Evolutionary conservation across 2,888 invertebrate species (phyloP).

Genomic region (Papilio protenor): DNA sequence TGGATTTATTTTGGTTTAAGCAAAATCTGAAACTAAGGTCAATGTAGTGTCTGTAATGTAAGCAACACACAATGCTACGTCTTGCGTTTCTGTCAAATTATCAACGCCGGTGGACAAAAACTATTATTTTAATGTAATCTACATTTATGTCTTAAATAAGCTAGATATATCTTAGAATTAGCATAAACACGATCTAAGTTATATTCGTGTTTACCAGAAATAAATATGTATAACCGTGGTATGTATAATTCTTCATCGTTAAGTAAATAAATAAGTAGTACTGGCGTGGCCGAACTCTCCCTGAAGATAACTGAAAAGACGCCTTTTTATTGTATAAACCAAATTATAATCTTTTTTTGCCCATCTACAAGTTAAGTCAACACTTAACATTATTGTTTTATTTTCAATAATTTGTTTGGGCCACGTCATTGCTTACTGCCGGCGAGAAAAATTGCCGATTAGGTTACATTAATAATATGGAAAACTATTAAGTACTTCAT

Average conservation of each 20-base stretch:
- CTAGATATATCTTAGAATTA: slow-evolving; percentile 21
- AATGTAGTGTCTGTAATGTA: slow-evolving; percentile 27
- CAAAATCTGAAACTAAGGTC: not conserved
- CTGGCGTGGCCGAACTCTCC: slow-evolving; percentile 19
- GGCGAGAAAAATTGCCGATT: slow-evolving; percentile 47
- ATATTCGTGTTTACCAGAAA: slow-evolving; percentile 48
- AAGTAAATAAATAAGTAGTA: slow-evolving; percentile 32
- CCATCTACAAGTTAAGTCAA: not conserved
- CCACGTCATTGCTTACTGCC: slow-evolving; percentile 68
- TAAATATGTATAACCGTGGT: slow-evolving; percentile 65
- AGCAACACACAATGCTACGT: slow-evolving; percentile 67
- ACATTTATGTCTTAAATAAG: slow-evolving; percentile 27
- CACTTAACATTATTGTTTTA: slow-evolving; percentile 10
- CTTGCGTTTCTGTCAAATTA: slow-evolving; percentile 67
- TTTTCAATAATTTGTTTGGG: slow-evolving; percentile 49
- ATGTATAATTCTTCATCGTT: slow-evolving; percentile 50
- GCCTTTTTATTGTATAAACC: not conserved
- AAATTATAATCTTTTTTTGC: not conserved
- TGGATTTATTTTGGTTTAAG: no score
- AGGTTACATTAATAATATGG: slow-evolving; percentile 26
- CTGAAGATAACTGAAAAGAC: not conserved
- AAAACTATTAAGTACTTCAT: not conserved
- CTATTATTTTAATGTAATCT: slow-evolving; percentile 10
- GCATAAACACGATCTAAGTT: slow-evolving; percentile 45
- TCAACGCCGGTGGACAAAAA: slow-evolving; percentile 46